These are phyloP conservation scores for Forficula auricularia DNA, from an alignment of 1,140 invertebrate genomes.

Conservation along the genomic window DNA sequence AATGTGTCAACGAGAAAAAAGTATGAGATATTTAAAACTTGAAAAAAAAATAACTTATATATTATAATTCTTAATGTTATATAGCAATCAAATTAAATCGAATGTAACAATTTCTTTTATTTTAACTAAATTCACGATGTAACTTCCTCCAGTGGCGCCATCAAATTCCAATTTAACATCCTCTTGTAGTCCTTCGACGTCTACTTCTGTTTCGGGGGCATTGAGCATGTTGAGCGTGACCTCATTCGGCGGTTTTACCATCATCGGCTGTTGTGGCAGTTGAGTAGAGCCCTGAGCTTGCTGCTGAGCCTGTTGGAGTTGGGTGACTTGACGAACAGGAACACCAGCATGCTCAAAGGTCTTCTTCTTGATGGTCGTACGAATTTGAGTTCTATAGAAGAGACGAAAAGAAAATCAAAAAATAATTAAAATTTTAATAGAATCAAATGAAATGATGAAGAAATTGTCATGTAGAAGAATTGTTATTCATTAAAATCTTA, in stretches of 20 bases:
- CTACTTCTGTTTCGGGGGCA: constrained; percentile 68
- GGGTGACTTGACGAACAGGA: constrained; percentile 46
- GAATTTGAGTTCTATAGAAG: constrained; percentile 63
- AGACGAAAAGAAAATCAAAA: too few relatives aligned
- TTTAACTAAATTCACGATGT: too few relatives aligned
- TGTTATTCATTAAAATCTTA: too few relatives aligned
- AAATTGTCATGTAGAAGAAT: too few relatives aligned
- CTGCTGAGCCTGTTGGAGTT: constrained; percentile 22
- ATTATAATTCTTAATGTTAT: too few relatives aligned
- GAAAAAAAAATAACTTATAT: too few relatives aligned
- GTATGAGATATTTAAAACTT: too few relatives aligned
- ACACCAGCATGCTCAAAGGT: constrained; percentile 84
- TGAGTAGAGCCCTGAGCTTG: constrained; percentile 23
- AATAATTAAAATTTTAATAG: constrained; percentile 4
- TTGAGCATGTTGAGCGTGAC: constrained; percentile 81
- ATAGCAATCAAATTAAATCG: too few relatives aligned
- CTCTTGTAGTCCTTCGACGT: constrained; percentile 58
- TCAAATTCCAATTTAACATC: constrained; percentile 70
- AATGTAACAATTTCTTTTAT: too few relatives aligned
- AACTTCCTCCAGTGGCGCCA: constrained; percentile 57
- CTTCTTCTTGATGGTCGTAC: constrained; percentile 79
- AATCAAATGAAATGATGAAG: constrained; percentile 27
- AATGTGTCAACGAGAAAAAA: too few relatives aligned
- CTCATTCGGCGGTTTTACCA: constrained; percentile 48
- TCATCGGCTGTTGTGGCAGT: constrained; percentile 29